Base-by-base conservation (phyloP, 2,888 invertebrate species). In the Nymphalis urticae region DNA sequence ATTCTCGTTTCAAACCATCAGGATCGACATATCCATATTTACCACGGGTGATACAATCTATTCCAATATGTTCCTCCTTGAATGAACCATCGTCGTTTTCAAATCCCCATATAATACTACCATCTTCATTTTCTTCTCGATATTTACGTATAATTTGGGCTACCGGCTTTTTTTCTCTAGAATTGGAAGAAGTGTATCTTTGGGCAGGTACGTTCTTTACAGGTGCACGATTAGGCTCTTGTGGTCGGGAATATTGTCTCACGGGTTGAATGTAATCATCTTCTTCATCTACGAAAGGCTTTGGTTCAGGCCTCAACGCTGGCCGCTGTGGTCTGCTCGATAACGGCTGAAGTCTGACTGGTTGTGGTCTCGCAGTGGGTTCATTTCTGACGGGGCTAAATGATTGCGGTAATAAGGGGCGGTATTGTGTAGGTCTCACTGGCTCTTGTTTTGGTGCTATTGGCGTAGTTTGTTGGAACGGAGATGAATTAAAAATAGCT, bases 51-150 rank as follows among this genome's bases (percentile, higher is more conserved):
- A 96, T 85, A 79, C 96, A 96, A 84, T 97, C 96, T 16, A 94
- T 91, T 58, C 97, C 97, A 76, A 97, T 96, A 10, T 95, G 94
- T 89, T 97, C 97, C 83, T 97, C 97, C 82, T 97, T 97, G 86
- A 96, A 97, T 2, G 96, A 95, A 27, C 97, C 97, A 79, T 97
- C 97, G 77, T 97, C 97, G 82, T 97, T 97, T 85, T 97, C 97
- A 80, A 96, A 97, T 62, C 97, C 97, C 97, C 97, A 97, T 0
- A 96, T 96, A 77, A 97, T 97, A 81, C 96, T 97, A 53, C 96
- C 96, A 76, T 96, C 96, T 36, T 94, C 93, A 80, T 97, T 96
- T 83, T 97, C 97, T 56, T 96, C 96, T 64, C 96, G 94, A 89
- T 95, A 97, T 81, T 95, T 95, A 66, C 95, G 92, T 73, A 94